Evolutionary conservation across 2,113 vertebrate species (phyloP).

Genomic region (Coregonus clupeaformis): DNA sequence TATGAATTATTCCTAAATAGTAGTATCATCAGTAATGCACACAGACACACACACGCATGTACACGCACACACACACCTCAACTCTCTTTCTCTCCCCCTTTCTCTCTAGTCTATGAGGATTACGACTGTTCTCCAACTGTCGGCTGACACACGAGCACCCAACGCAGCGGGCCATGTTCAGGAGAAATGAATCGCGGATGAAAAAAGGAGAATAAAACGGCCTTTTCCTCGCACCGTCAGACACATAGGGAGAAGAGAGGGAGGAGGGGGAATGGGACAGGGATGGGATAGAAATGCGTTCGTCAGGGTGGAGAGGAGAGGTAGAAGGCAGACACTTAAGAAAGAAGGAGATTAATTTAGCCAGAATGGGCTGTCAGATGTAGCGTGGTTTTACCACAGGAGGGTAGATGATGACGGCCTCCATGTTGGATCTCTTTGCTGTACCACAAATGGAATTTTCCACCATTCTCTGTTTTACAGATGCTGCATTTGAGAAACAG

Average conservation of each 20-base stretch:
- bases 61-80: too few species aligned
- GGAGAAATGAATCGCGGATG: slow-evolving; percentile 12
- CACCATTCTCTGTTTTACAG: too few species aligned
- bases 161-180: slow-evolving; percentile 35
- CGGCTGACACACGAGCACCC: slow-evolving; percentile 13
- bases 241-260: slow-evolving; percentile 31
- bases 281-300: neutral
- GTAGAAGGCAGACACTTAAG: slow-evolving; percentile 33
- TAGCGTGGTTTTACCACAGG: slow-evolving; percentile 52
- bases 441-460: neutral
- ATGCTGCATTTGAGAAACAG: too few species aligned
- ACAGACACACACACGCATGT: too few species aligned
- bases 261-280: slow-evolving; percentile 14
- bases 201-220: slow-evolving; percentile 37
- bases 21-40: too few species aligned
- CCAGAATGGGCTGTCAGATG: slow-evolving; percentile 66
- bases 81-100: neutral
- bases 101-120: slow-evolving; percentile 1
- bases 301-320: too few species aligned
- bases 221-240: slow-evolving; percentile 36
- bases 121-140: neutral
- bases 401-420: slow-evolving; percentile 65
- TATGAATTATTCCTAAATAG: too few species aligned
- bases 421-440: slow-evolving; percentile 50
- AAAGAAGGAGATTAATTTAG: slow-evolving; percentile 68